phyloP scores from a whole-genome alignment of 2,113 vertebrate species.

The Onychorhynchus coronatus region DNA sequence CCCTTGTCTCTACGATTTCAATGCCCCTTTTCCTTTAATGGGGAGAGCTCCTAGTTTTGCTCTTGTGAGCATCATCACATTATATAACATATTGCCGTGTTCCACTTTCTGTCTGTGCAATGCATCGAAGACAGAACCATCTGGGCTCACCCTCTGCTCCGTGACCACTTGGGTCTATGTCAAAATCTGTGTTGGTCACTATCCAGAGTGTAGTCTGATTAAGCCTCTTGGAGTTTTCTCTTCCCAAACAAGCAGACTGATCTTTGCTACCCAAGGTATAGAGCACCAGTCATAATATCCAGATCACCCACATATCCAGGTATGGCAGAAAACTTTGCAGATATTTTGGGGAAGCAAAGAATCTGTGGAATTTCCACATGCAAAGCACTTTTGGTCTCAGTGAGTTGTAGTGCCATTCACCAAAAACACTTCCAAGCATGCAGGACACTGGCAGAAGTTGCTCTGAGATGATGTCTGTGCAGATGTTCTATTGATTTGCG shows the following conservation, averaged over 20 bases:
- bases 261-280: neutral
- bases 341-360: neutral
- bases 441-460: too few relatives aligned
- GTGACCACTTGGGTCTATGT: neutral
- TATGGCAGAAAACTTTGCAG: neutral
- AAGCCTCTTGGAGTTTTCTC: neutral
- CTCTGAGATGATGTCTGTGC: neutral
- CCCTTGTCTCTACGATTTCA: neutral
- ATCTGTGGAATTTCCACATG: neutral
- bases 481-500: neutral
- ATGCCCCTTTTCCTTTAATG: neutral
- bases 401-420: neutral
- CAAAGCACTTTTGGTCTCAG: neutral
- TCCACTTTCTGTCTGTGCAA: neutral
- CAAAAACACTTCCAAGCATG: neutral
- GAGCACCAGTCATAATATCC: neutral
- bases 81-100: neutral
- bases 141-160: constrained; percentile 22
- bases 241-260: neutral
- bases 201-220: neutral
- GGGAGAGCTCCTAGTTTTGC: neutral
- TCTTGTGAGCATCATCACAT: neutral
- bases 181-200: neutral
- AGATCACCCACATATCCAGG: neutral
- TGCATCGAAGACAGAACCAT: neutral